Conservation (phyloP, 1,140 invertebrate species). For the Drosophila grimshawi region DNA sequence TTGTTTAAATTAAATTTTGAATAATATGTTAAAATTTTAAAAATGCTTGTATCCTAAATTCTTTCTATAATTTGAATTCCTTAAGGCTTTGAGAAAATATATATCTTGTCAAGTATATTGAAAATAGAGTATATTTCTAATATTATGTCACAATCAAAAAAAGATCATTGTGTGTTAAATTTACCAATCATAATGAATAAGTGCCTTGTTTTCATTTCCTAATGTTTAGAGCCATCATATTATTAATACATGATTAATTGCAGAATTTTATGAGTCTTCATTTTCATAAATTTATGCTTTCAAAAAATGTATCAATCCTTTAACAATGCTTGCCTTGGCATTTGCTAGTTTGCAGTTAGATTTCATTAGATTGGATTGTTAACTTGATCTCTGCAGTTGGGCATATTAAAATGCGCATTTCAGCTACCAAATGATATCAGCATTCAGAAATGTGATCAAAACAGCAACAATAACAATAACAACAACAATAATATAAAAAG, state of each 20-base stretch:
- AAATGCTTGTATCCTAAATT: no score
- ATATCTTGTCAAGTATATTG: no score
- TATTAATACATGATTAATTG: no score
- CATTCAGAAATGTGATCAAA: slow-evolving; percentile 35
- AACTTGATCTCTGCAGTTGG: slow-evolving; percentile 7
- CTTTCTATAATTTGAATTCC: no score
- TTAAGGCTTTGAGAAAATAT: no score
- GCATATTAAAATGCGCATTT: slow-evolving; percentile 29
- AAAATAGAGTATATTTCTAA: no score
- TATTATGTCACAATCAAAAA: no score
- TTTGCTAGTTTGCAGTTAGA: background rate
- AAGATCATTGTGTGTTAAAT: no score
- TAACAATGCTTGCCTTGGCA: background rate
- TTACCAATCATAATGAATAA: no score
- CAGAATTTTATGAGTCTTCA: background rate
- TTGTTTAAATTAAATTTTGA: no score
- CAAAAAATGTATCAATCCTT: background rate
- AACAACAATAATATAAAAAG: slow-evolving; percentile 19
- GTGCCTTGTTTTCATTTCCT: background rate
- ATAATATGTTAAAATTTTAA: no score
- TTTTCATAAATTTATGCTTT: background rate
- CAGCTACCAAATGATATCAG: slow-evolving; percentile 31
- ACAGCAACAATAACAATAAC: slow-evolving; percentile 3
- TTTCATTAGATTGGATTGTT: background rate
- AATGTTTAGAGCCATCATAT: no score